Conservation (phyloP, 2,888 invertebrate genomes). For the Coenonympha arcania region DNA sequence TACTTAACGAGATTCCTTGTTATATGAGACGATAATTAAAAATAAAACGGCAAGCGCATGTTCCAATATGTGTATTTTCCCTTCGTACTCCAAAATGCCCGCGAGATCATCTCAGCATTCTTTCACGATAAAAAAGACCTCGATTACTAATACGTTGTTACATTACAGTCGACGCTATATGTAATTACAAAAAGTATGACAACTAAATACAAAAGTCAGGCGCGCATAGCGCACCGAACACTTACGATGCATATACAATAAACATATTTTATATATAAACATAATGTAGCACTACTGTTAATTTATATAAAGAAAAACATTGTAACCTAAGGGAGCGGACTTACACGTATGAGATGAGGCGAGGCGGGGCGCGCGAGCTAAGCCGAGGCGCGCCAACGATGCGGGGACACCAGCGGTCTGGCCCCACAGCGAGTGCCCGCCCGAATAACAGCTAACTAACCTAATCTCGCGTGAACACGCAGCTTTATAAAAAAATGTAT, state of each 20-base stretch:
- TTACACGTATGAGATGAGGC: conserved; percentile 38
- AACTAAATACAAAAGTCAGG: conserved; percentile 68
- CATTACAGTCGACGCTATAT: conserved; percentile 58
- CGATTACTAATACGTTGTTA: conserved; percentile 53
- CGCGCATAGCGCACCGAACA: conserved; percentile 65
- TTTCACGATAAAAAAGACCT: conserved; percentile 68
- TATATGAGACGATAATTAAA: no score
- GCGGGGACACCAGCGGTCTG: conserved; percentile 13
- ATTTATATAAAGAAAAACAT: conserved; percentile 48
- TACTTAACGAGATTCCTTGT: no score
- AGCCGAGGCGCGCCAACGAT: conserved; percentile 15
- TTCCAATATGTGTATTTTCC: conserved; percentile 67
- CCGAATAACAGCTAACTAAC: conserved; percentile 28
- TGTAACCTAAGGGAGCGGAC: conserved; percentile 49
- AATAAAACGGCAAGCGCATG: conserved; percentile 46
- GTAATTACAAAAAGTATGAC: conserved; percentile 70
- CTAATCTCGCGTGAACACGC: conserved; percentile 27
- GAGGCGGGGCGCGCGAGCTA: conserved; percentile 29
- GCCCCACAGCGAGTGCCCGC: conserved; percentile 16
- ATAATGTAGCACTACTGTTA: conserved; percentile 67
- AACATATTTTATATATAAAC: conserved; percentile 51
- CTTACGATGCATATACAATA: conserved; percentile 68
- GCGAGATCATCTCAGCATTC: conserved; percentile 69
- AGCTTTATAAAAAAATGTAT: conserved; percentile 16
- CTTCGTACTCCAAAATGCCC: conserved; percentile 57